Percentiles rank a stretch among this genome's conserved stretches.
These are phyloP conservation scores for Sabatieria punctata DNA, from an alignment of 2,888 invertebrate species.

Conservation along the genomic window DNA sequence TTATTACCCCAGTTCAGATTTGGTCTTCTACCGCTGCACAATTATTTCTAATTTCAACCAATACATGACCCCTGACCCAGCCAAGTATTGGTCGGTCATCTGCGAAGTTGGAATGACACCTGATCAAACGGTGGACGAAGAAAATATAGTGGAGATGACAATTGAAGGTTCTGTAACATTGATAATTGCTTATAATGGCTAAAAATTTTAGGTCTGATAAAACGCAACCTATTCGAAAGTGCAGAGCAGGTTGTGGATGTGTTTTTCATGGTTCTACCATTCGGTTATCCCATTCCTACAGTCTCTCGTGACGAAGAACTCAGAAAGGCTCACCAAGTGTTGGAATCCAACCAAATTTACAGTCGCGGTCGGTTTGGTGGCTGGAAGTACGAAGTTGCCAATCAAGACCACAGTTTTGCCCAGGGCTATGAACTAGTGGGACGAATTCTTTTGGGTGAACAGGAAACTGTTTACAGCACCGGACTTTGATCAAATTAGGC, in stretches of 20 bases:
- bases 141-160: constrained; percentile 11
- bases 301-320: constrained; percentile 15
- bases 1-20: not conserved
- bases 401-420: too few species aligned
- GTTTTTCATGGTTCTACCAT: constrained; percentile 15
- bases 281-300: constrained; percentile 21
- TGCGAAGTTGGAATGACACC: constrained; percentile 18
- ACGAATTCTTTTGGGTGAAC: not conserved
- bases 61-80: constrained; percentile 16
- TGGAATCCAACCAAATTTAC: constrained; percentile 16
- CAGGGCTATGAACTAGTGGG: constrained; percentile 13
- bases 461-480: not conserved
- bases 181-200: too few species aligned
- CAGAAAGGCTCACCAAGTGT: constrained; percentile 11
- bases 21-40: constrained; percentile 15
- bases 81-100: constrained; percentile 18
- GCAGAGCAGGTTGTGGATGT: constrained; percentile 11
- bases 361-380: constrained; percentile 20
- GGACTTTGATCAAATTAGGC: too few species aligned
- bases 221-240: constrained; percentile 11
- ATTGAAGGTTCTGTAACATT: constrained; percentile 16
- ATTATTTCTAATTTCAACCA: constrained; percentile 20
- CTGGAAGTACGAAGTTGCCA: constrained; percentile 23
- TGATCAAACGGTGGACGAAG: constrained; percentile 11
- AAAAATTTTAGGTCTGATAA: constrained; percentile 13